Percentiles rank a stretch among this genome's conserved stretches.
Conservation (phyloP, 2,888 invertebrate genomes). For the Mesorhabditis sp. region DNA sequence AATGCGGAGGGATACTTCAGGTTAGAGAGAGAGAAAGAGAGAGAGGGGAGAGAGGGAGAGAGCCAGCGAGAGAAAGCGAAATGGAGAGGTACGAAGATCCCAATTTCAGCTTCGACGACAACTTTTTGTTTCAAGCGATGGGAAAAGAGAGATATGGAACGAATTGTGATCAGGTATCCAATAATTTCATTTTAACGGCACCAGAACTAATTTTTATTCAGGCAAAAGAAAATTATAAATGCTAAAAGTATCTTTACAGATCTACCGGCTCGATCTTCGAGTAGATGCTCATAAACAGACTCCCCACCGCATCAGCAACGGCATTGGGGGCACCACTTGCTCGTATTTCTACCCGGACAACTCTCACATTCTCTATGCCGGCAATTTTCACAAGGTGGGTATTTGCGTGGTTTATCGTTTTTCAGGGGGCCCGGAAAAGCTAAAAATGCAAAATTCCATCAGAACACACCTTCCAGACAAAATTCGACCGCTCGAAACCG, state of each 20-base stretch:
- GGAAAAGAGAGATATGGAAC: constrained; percentile 14
- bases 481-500: not conserved
- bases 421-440: too few species aligned
- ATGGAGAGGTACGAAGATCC: too few species aligned
- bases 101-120: constrained; percentile 34
- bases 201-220: not conserved
- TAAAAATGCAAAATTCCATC: too few species aligned
- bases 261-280: constrained; percentile 15
- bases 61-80: too few species aligned
- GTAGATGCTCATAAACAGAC: constrained; percentile 13
- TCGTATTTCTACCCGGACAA: constrained; percentile 41
- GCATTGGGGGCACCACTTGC: constrained; percentile 39
- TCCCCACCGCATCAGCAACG: constrained; percentile 20
- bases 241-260: constrained; percentile 9
- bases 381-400: constrained; percentile 30
- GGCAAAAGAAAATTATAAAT: too few species aligned
- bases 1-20: constrained; percentile 48
- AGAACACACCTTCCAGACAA: constrained; percentile 7
- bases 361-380: constrained; percentile 35
- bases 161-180: constrained; percentile 32
- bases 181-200: not conserved
- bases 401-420: too few species aligned
- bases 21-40: not conserved
- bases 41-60: not conserved
- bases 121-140: constrained; percentile 35